Conservation (phyloP, 2,888 invertebrate genomes). For the Cephonodes hylas region DNA sequence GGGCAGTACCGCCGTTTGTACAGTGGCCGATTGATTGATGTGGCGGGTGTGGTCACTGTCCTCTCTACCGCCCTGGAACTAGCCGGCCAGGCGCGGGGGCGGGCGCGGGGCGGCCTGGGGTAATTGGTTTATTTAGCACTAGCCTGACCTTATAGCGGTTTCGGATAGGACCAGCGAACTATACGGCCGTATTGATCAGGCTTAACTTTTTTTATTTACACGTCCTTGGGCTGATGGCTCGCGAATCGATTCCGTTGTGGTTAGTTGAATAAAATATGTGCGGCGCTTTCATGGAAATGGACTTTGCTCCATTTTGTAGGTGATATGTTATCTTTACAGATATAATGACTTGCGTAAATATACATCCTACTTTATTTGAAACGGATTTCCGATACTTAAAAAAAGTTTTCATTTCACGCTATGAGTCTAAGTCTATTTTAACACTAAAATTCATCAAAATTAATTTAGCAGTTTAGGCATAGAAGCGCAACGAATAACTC, state of each 20-base stretch:
- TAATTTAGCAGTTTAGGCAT: too few relatives aligned
- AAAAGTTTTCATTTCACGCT: too few relatives aligned
- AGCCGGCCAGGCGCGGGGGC: neutral
- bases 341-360: neutral
- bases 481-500: too few relatives aligned
- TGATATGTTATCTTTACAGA: neutral
- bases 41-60: constrained; percentile 11
- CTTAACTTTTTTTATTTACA: constrained; percentile 7
- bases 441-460: too few relatives aligned
- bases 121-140: constrained; percentile 13
- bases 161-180: neutral
- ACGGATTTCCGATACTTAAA: too few relatives aligned
- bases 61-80: neutral
- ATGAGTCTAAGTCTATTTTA: too few relatives aligned
- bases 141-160: constrained; percentile 6
- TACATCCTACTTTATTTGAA: too few relatives aligned
- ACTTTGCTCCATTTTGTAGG: neutral
- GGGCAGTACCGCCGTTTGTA: neutral
- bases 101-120: neutral
- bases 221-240: neutral
- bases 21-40: constrained; percentile 11
- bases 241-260: neutral
- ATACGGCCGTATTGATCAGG: constrained; percentile 7
- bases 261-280: neutral
- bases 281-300: too few relatives aligned